Evolutionary conservation across 2,888 invertebrate genomes (phyloP).

Genomic region (Trissoscelio sp.): DNA sequence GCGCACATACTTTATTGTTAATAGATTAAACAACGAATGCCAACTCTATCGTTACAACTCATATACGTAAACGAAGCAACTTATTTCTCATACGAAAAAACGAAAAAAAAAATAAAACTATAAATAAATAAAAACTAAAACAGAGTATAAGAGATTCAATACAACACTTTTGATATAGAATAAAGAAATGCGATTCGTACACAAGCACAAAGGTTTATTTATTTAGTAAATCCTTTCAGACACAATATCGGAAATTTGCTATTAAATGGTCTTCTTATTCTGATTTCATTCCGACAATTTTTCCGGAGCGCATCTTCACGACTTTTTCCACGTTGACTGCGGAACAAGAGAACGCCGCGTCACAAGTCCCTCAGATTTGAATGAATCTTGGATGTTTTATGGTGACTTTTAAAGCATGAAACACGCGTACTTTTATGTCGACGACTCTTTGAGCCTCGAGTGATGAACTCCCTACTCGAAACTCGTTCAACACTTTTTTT

Average conservation of each 20-base stretch:
- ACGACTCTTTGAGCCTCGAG: constrained; percentile 68
- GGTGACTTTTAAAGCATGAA: constrained; percentile 68
- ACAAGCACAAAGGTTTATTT: constrained; percentile 52
- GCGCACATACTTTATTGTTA: constrained; percentile 56
- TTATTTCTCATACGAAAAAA: constrained; percentile 44
- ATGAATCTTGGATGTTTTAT: constrained; percentile 69
- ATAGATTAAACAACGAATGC: constrained; percentile 61
- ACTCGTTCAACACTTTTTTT: constrained; percentile 68
- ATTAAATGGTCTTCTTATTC: constrained; percentile 47
- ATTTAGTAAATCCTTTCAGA: constrained; percentile 53
- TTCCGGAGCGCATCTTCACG: constrained; percentile 41
- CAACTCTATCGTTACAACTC: constrained; percentile 47
- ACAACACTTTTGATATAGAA: constrained; percentile 60
- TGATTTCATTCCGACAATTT: constrained; percentile 43
- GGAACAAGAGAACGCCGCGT: constrained; percentile 58
- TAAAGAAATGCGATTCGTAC: constrained; percentile 54
- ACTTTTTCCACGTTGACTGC: constrained; percentile 40
- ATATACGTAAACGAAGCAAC: constrained; percentile 45
- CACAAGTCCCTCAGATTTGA: constrained; percentile 63
- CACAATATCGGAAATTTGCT: constrained; percentile 45
- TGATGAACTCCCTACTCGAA: constrained; percentile 69
- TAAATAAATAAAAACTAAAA: not conserved
- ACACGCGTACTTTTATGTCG: constrained; percentile 69
- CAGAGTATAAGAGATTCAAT: constrained; percentile 21
- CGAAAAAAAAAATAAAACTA: constrained; percentile 20